Evolutionary conservation across 1,140 invertebrate genomes (phyloP), one percentile per base, ranked within the genome.

Genomic region (Schlechtendalia chinensis): DNA sequence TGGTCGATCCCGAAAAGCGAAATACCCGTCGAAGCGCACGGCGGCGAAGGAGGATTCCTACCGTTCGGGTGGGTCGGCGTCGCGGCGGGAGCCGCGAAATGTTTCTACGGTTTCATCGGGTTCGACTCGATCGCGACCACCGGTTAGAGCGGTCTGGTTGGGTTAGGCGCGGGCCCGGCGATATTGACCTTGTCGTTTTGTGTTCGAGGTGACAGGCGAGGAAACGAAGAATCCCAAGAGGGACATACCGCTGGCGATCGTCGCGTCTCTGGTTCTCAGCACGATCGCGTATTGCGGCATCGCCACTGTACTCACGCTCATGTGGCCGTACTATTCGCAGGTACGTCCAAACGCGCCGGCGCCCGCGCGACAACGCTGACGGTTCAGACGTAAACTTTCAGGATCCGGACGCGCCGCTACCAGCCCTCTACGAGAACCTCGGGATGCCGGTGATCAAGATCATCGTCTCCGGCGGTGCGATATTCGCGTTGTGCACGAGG

Each of bases 21-120:
- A 91, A 0, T 94, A 94, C 0, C 84, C 4, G 16, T 39, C 0
- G 74, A 45, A 16, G 24, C n/a, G 10, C 32, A 74, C 0, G 82
- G 58, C 1, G 83, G 83, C 16, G 86, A 84, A 0, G 94, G 94
- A 1, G 94, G 94, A 4, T 96, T 96, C 84, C 89, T 93, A 85
- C 94, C 94, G 0, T 96, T 90, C 85, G 94, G 94, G 0, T 84
- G 95, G 8, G 88, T 88, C 4, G 94, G 94, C 11, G 91, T 94
- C 0, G 86, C 93, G 27, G 89, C 91, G 4, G 94, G 93, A 24
- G 94, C 95, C 5, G 95, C 95, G 0, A 93, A 93, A 8, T 95
- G 93, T 86, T 96, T 96, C 83, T 96, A 95, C 84, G 94, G 94
- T 0, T 96, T 93, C 83, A 92, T 96, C 17, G 94, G 93, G 0